Conservation (phyloP, 2,113 vertebrate genomes). For the Leptobrachium ailaonicum region DNA sequence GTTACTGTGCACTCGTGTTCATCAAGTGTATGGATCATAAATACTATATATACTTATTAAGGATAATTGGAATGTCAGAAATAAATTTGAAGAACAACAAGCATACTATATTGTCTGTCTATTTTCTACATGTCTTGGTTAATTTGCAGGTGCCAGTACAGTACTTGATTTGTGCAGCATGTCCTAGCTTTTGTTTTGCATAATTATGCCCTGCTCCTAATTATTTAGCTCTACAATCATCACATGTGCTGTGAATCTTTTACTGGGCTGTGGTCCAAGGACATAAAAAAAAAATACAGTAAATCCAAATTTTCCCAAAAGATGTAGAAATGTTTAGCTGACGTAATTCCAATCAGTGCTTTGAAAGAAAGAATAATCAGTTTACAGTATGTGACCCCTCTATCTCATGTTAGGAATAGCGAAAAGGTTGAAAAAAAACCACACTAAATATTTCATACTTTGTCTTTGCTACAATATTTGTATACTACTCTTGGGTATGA, state of each 20-base stretch:
- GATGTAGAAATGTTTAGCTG: constrained; percentile 12
- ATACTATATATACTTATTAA: no score
- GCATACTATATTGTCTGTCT: no score
- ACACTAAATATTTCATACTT: no score
- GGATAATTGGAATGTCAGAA: no score
- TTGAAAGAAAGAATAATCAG: neutral
- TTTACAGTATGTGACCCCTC: neutral
- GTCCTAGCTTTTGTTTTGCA: constrained; percentile 23
- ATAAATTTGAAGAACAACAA: no score
- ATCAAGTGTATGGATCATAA: no score
- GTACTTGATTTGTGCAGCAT: constrained; percentile 8
- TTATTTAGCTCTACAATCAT: constrained; percentile 30
- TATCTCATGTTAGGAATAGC: neutral
- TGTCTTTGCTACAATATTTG: no score
- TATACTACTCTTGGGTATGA: no score
- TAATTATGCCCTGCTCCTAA: constrained; percentile 34
- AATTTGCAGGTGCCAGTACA: neutral
- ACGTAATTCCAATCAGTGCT: neutral
- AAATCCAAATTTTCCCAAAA: constrained; percentile 37
- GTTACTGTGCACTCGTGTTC: no score
- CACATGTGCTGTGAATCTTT: constrained; percentile 35
- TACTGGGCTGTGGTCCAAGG: constrained; percentile 32
- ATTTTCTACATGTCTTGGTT: no score
- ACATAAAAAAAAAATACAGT: constrained; percentile 15
- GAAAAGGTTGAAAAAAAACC: no score